Evolutionary conservation across 2,888 invertebrate species (phyloP), one percentile per base, ranked within the genome.

Genomic region (Thecophora atra): DNA sequence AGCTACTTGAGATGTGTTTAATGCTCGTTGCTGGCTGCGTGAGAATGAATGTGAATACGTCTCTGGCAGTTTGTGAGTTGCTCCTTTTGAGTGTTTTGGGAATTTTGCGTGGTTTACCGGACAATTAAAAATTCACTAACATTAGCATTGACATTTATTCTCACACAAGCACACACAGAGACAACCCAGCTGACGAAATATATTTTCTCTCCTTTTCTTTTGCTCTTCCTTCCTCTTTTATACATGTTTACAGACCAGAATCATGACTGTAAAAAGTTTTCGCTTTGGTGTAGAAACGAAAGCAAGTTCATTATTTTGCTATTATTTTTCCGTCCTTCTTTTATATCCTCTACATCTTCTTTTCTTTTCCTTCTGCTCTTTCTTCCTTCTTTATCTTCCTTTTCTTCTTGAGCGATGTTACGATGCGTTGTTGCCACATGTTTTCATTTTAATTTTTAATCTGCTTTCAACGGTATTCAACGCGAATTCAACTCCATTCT

Each of bases 61-160:
- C 0, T 67, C 19, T 58, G 42, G 17, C 24, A 21, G 54, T 54
- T 54, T 54, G 19, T 11, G 19, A 21, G 21, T n/a, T n/a, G 54
- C 19, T 21, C 2, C n/a, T n/a, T 28, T 21, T 28, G 58, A 58
- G 26, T 70, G 42, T 11, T 58, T 65, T 51, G 21, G 70, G 52
- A 70, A 70, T 70, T 70, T 52, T 17, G 37, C 51, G 63, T 54
- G 74, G 74, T 71, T 47, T 69, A 72, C 74, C 74, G 68, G 71
- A 68, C 74, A 72, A 74, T 74, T 74, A 74, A 74, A 74, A 71
- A 74, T 74, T 72, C 74, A 72, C 71, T 71, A 64, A 68, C 71
- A 68, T 72, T 63, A 26, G 24, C 70, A 42, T 24, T 60, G 44
- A 67, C 56, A 67, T 56, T 64, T 26, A 19, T 13, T 47, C 28